Percentiles rank a stretch among this genome's conserved stretches.
phyloP scores from a whole-genome alignment of 2,888 invertebrate species.

The Sphinx pinastri region DNA sequence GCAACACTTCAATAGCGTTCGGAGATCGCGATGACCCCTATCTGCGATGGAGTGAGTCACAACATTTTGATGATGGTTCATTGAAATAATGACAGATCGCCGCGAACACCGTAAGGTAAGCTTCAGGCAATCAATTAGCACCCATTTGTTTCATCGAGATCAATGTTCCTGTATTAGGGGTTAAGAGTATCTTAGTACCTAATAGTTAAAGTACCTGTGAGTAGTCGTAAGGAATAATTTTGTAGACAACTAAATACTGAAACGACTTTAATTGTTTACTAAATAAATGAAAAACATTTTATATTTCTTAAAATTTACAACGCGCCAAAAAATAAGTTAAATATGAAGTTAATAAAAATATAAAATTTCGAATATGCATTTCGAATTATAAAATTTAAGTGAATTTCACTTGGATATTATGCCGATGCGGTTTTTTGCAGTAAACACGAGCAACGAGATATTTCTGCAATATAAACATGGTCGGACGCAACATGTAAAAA shows the following conservation, averaged over 20 bases:
- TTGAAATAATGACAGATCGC: constrained; percentile 57
- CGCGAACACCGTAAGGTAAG: constrained; percentile 47
- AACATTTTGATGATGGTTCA: constrained; percentile 62
- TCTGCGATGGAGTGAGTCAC: constrained; percentile 65
- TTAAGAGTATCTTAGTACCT: not conserved
- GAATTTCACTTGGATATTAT: constrained; percentile 6
- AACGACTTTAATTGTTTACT: not conserved
- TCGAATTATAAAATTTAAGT: constrained; percentile 4
- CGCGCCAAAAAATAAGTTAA: not conserved
- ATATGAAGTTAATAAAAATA: constrained; percentile 7
- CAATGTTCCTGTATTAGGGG: constrained; percentile 11
- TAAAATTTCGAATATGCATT: not conserved
- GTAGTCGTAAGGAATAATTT: not conserved
- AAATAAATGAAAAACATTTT: not conserved
- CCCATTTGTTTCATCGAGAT: constrained; percentile 39
- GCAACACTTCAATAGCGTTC: constrained; percentile 58
- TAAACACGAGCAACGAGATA: not conserved
- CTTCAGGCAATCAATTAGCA: constrained; percentile 60
- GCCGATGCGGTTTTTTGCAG: constrained; percentile 16
- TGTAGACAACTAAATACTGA: not conserved
- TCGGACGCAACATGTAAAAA: constrained; percentile 14
- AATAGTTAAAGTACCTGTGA: not conserved
- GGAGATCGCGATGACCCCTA: constrained; percentile 59
- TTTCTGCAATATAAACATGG: constrained; percentile 18
- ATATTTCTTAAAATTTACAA: not conserved